Evolutionary conservation across 2,888 invertebrate genomes (phyloP), one percentile per base, ranked within the genome.

Genomic region (Diachrysia chrysitis): DNA sequence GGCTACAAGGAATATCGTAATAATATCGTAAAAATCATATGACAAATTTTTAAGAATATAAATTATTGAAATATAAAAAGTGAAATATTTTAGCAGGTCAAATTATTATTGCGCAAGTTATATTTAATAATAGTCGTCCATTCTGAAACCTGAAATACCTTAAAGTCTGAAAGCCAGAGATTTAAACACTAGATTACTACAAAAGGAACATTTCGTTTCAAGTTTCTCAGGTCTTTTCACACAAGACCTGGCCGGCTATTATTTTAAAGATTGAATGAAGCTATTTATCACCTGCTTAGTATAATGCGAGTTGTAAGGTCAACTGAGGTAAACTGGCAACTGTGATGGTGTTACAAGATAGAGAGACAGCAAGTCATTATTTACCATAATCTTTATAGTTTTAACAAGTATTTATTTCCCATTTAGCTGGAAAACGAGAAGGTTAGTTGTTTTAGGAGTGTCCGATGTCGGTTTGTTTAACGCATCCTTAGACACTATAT

Each of bases 331-430:
- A 72, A 76, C 69, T 61, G 63, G 64, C 72, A 68, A 66, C 29
- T 60, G 58, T 72, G 75, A 76, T 76, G 76, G 72, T 63, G 76
- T 76, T 68, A 68, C 63, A 62, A 67, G 76, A 76, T 76, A 76
- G 51, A 58, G 42, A 7, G 10, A 23, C 60, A 68, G 63, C 72
- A 61, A 76, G 54, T 69, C 72, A 76, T 76, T 76, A 76, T 63
- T 76, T 76, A 75, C 76, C 32, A 16, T 48, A 63, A 71, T 76
- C 71, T 75, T 51, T 58, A 37, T 21, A 23, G 37, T 35, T 37
- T 32, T 76, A 67, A 62, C 1, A 23, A 46, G 64, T 54, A 71
- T 75, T 67, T 67, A 64, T 76, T 76, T 71, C 51, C n/a, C 35
- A 64, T 56, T 23, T 29, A 53, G 35, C 10, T 17, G 60, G 56